These are phyloP conservation scores for Peucedramus taeniatus DNA, from an alignment of 2,113 vertebrate genomes.

Conservation along the genomic window DNA sequence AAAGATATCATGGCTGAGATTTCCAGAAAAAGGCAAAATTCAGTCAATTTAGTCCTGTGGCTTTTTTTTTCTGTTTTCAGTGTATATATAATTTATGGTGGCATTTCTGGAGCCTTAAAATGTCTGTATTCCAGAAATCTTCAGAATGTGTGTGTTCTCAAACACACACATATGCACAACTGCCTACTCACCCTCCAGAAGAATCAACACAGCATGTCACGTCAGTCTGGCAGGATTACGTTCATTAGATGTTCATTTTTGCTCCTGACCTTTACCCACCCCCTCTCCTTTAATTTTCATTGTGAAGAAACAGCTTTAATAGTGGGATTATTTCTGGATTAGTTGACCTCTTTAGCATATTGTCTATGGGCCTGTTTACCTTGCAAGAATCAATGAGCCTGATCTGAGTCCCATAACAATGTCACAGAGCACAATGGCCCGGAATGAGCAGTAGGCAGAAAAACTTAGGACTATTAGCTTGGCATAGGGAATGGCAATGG, in stretches of 20 bases:
- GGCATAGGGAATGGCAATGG: not conserved
- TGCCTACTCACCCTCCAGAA: not conserved
- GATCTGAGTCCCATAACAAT: not conserved
- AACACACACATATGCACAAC: not conserved
- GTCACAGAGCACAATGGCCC: not conserved
- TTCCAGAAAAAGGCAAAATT: slow-evolving; percentile 41
- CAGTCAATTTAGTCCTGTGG: slow-evolving; percentile 5
- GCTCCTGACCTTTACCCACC: not conserved
- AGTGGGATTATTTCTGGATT: not conserved
- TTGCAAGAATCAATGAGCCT: not conserved
- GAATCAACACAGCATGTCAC: not conserved
- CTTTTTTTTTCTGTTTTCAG: not conserved
- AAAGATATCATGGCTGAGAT: not conserved
- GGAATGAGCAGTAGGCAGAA: not conserved
- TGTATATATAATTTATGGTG: not conserved
- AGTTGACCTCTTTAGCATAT: not conserved
- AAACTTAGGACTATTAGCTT: not conserved
- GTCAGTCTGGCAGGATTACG: not conserved
- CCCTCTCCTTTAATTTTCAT: not conserved
- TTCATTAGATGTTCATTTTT: slow-evolving; percentile 10
- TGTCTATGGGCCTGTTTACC: not conserved
- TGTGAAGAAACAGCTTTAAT: not conserved
- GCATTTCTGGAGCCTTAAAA: not conserved
- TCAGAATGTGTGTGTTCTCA: not conserved
- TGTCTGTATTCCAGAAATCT: not conserved